A percentile compares a stretch with the other conserved stretches of the same genome.
Evolutionary conservation across 1,140 invertebrate genomes (phyloP).

Genomic region (Pseudobourletiella spinata): DNA sequence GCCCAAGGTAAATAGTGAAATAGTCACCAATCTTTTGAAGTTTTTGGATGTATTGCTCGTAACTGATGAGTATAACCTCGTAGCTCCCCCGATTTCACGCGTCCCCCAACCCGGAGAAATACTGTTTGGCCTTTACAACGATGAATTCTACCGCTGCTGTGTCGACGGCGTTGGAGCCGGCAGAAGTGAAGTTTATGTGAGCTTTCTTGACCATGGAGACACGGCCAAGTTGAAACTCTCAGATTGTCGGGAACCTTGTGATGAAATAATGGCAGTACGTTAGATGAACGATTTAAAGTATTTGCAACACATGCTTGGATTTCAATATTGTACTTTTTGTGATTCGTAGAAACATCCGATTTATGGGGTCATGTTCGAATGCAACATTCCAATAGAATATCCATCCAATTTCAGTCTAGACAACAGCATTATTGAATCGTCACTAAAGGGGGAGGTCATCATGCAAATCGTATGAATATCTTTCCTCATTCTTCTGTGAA

Average conservation of each 20-base stretch:
- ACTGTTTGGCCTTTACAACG: background rate
- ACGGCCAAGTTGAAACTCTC: background rate
- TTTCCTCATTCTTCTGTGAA: background rate
- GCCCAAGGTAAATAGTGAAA: background rate
- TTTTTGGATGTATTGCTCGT: background rate
- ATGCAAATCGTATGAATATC: too few relatives aligned
- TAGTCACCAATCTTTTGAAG: background rate
- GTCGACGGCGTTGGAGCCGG: background rate
- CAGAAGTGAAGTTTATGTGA: background rate
- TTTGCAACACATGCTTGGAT: background rate
- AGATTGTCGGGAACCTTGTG: background rate
- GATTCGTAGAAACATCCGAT: background rate
- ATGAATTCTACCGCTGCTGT: background rate
- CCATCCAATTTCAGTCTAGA: background rate
- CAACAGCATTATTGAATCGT: background rate
- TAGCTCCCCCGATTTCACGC: background rate
- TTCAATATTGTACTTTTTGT: too few relatives aligned
- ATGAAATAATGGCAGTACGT: background rate
- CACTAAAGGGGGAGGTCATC: background rate
- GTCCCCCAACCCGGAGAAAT: background rate
- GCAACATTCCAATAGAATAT: background rate
- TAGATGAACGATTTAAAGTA: background rate
- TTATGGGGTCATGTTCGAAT: background rate
- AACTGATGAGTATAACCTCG: background rate
- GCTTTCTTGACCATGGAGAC: background rate